Evolutionary conservation across 2,797 vertebrate species (phyloP).

Genomic region (Anguilla pacifica): DNA sequence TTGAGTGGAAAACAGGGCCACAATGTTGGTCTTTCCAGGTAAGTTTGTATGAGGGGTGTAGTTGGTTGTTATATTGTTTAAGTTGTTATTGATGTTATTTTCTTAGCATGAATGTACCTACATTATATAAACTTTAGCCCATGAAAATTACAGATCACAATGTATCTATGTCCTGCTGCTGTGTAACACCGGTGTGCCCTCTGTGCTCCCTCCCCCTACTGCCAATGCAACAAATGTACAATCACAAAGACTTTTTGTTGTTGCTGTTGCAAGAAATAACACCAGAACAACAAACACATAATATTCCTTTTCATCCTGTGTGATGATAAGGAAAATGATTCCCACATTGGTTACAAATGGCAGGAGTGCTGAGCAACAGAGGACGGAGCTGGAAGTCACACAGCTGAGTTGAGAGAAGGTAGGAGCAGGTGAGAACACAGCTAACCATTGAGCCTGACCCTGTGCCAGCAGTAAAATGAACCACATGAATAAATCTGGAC

Average conservation of each 20-base stretch:
- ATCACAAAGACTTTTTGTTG: constrained; percentile 6
- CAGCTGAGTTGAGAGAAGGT: background rate
- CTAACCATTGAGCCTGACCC: background rate
- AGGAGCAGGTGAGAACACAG: background rate
- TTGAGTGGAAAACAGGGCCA: background rate
- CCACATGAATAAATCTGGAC: no score
- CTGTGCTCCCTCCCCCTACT: background rate
- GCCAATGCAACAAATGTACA: constrained; percentile 1
- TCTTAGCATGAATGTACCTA: background rate
- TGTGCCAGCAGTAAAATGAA: background rate
- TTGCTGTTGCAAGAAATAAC: background rate
- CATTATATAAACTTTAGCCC: background rate
- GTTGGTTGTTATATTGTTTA: background rate
- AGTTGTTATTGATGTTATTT: constrained; percentile 16
- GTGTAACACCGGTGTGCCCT: background rate
- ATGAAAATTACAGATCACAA: constrained; percentile 3
- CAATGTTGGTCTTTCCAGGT: background rate
- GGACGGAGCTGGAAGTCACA: background rate
- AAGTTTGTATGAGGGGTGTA: background rate
- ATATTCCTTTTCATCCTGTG: constrained; percentile 5
- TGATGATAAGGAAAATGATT: background rate
- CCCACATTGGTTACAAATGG: background rate
- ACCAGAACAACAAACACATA: background rate
- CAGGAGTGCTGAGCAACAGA: background rate
- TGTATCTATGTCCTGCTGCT: background rate